Evolutionary conservation across 2,113 vertebrate genomes (phyloP).

Genomic region (Upupa epops): DNA sequence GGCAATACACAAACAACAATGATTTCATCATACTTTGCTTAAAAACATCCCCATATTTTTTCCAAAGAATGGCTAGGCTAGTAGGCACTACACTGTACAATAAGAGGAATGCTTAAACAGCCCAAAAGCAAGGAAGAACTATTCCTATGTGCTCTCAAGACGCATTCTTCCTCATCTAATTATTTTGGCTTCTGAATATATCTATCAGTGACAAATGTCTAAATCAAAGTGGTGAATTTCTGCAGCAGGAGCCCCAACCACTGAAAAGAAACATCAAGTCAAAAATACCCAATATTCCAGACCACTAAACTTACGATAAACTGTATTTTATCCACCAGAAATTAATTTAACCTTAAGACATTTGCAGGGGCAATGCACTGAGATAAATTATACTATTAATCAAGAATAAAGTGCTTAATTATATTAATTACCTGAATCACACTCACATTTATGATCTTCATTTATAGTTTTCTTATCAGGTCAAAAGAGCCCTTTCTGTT

Average conservation of each 20-base stretch:
- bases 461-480: constrained; percentile 76
- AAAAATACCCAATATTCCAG: constrained; percentile 24
- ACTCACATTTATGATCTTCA: constrained; percentile 77
- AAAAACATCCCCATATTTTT: constrained; percentile 41
- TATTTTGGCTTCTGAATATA: not conserved
- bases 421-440: constrained; percentile 87
- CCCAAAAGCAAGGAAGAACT: constrained; percentile 11
- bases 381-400: constrained; percentile 85
- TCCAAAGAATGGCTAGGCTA: not conserved
- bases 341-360: constrained; percentile 85
- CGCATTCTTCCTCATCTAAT: not conserved
- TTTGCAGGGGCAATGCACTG: constrained; percentile 85
- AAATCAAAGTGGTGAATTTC: not conserved
- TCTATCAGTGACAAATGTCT: not conserved
- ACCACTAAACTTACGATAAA: constrained; percentile 59
- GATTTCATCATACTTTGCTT: not conserved
- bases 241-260: not conserved
- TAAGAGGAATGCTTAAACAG: not conserved
- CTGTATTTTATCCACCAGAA: constrained; percentile 51
- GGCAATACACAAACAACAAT: not conserved
- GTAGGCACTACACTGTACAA: not conserved
- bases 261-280: not conserved
- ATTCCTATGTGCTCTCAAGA: not conserved
- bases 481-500: constrained; percentile 94
- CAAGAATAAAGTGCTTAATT: constrained; percentile 97